A percentile compares a stretch with the other conserved stretches of the same genome.
Conservation (phyloP, 2,113 vertebrate genomes). For the Pitta sordida region DNA sequence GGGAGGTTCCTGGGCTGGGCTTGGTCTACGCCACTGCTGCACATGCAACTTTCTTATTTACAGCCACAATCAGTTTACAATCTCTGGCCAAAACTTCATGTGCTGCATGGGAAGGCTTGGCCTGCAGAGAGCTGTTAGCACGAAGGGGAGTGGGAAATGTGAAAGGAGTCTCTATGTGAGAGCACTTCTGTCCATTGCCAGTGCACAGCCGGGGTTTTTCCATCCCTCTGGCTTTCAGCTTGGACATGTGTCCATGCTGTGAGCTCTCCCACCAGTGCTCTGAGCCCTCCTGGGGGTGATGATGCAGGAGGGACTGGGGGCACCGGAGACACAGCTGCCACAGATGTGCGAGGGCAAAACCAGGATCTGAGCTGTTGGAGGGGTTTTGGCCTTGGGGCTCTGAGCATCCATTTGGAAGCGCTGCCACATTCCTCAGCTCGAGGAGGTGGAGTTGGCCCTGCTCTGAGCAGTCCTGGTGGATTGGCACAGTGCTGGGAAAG, state of each 20-base stretch:
- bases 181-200: neutral
- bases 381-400: neutral
- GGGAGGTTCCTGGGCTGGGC: neutral
- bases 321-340: fast-evolving
- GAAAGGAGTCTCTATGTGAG: neutral
- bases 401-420: fast-evolving
- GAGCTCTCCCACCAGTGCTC: neutral
- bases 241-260: fast-evolving
- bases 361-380: neutral
- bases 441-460: neutral
- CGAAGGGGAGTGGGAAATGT: neutral
- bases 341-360: fast-evolving
- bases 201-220: neutral
- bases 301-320: fast-evolving
- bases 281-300: fast-evolving
- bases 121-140: neutral
- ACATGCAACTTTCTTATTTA: neutral
- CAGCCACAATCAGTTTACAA: neutral
- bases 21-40: neutral
- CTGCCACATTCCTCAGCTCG: fast-evolving
- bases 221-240: neutral
- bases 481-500: fast-evolving
- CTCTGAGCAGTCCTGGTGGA: neutral
- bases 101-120: neutral
- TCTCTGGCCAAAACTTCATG: neutral